Evolutionary conservation across 2,113 vertebrate species (phyloP).

Genomic region (Colaptes auratus): DNA sequence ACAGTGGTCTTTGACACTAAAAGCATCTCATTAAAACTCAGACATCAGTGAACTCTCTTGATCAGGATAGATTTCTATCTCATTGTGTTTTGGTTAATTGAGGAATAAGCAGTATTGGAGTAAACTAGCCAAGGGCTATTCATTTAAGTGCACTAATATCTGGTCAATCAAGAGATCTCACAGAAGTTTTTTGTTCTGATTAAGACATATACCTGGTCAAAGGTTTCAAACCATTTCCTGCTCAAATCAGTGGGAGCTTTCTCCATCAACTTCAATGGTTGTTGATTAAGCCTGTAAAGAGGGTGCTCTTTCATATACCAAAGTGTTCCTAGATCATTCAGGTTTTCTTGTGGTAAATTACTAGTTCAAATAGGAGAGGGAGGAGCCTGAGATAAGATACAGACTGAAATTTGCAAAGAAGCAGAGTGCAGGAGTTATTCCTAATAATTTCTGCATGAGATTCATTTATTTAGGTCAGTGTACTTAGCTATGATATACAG

Average conservation of each 20-base stretch:
- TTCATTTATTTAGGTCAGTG: not conserved
- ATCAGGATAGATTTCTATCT: conserved; percentile 45
- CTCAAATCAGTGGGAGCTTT: conserved; percentile 10
- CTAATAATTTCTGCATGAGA: not conserved
- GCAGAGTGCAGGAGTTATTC: not conserved
- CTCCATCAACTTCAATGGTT: not conserved
- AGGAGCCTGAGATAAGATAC: not conserved
- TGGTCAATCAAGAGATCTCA: conserved; percentile 7
- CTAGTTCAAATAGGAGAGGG: not conserved
- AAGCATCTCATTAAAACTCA: conserved; percentile 44
- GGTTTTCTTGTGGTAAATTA: not conserved
- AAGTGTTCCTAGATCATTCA: not conserved
- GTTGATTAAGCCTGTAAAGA: not conserved
- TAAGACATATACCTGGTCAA: not conserved
- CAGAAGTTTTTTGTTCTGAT: conserved; percentile 35
- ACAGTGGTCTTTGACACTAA: not conserved
- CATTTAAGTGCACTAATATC: conserved; percentile 40
- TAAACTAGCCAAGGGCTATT: conserved; percentile 19
- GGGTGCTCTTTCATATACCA: not conserved
- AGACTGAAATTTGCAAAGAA: not conserved
- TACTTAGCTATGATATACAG: not conserved
- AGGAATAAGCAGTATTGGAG: not conserved
- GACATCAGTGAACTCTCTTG: conserved; percentile 13
- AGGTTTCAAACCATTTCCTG: conserved; percentile 1
- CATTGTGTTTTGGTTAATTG: conserved; percentile 24